These are phyloP conservation scores for Paratrypauchen microcephalus DNA, from an alignment of 2,797 vertebrate species.

Conservation along the genomic window DNA sequence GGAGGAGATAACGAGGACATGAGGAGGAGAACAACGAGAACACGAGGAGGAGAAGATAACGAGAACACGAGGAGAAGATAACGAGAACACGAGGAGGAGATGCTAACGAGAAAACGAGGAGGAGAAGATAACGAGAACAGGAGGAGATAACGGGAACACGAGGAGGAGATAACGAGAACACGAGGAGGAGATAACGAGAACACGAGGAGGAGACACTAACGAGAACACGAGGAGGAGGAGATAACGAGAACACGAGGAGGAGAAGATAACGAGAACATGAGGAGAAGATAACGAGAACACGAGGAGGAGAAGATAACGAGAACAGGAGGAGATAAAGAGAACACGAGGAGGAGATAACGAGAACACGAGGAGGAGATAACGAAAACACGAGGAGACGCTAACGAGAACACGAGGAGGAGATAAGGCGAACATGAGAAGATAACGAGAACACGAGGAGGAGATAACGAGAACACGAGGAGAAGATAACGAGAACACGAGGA, in stretches of 20 bases:
- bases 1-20: neutral
- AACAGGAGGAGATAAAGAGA: neutral
- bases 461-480: neutral
- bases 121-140: neutral
- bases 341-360: too few species aligned
- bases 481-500: neutral
- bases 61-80: neutral
- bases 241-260: neutral
- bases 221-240: too few species aligned
- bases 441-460: neutral
- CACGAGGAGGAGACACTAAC: neutral
- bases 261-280: conserved; percentile 2
- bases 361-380: neutral
- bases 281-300: neutral
- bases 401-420: neutral
- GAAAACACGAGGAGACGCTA: neutral
- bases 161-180: neutral
- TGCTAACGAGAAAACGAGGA: neutral
- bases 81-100: too few species aligned
- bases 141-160: conserved; percentile 8
- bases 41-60: neutral
- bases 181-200: conserved; percentile 5
- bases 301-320: too few species aligned
- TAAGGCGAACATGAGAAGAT: neutral
- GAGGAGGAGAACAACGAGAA: too few species aligned